Conservation (phyloP, 2,113 vertebrate genomes). For the Regulus satrapa region DNA sequence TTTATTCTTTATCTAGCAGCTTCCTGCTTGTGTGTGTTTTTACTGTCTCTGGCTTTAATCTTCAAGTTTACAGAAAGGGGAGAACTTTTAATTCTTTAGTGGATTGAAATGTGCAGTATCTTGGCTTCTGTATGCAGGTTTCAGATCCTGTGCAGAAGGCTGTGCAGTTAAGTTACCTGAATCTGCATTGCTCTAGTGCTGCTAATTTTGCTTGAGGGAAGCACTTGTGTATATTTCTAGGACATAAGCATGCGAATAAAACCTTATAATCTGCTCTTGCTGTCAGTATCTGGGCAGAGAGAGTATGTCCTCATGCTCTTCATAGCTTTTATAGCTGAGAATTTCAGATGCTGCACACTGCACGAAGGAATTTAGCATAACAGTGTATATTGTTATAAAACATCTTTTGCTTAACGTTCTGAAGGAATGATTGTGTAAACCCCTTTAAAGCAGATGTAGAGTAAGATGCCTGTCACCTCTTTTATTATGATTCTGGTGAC, state of each 20-base stretch:
- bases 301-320: not conserved
- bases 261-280: not conserved
- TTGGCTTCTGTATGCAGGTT: not conserved
- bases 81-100: not conserved
- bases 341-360: not conserved
- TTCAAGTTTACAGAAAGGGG: not conserved
- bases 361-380: not conserved
- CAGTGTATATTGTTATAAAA: not conserved
- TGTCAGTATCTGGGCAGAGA: not conserved
- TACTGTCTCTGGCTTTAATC: conserved; percentile 8
- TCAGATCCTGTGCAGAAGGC: not conserved
- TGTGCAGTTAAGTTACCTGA: not conserved
- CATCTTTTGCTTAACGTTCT: not conserved
- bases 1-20: not conserved
- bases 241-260: not conserved
- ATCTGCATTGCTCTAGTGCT: not conserved
- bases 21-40: conserved; percentile 1
- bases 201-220: not conserved
- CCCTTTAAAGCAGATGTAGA: not conserved
- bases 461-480: not conserved
- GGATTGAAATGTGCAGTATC: not conserved
- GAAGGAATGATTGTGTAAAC: not conserved
- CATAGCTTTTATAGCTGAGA: not conserved
- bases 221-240: not conserved
- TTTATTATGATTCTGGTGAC: not conserved